Percentiles rank a stretch among this genome's conserved stretches.
Conservation (phyloP, 2,113 vertebrate species). For the Scartelaos histophorus region DNA sequence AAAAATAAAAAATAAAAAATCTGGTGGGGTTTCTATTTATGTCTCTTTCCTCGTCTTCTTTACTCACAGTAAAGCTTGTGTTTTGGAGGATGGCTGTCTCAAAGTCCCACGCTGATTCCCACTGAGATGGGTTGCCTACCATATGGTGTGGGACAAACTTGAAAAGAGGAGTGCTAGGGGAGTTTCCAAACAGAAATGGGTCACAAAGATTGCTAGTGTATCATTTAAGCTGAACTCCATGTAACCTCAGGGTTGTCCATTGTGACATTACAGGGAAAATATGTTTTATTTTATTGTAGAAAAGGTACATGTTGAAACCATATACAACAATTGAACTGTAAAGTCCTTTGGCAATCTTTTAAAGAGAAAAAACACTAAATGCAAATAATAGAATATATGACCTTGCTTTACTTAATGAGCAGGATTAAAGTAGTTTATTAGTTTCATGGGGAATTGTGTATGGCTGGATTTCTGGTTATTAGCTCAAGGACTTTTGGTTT, state of each 20-base stretch:
- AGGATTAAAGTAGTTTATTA: conserved; percentile 20
- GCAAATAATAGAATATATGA: background rate
- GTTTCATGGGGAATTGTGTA: conserved; percentile 10
- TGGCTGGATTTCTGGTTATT: conserved; percentile 12
- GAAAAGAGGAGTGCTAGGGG: conserved; percentile 45
- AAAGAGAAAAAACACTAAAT: background rate
- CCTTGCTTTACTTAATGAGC: background rate
- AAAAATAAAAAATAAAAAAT: no score
- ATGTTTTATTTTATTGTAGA: background rate
- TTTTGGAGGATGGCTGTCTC: conserved; percentile 39
- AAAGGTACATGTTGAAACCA: background rate
- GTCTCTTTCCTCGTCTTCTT: conserved; percentile 16
- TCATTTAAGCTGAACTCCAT: conserved; percentile 17
- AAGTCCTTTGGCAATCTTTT: background rate
- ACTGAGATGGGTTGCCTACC: conserved; percentile 51
- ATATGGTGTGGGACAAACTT: conserved; percentile 43
- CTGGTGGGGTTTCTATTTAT: background rate
- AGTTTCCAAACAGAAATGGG: conserved; percentile 54
- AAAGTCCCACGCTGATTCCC: conserved; percentile 44
- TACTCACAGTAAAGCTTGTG: conserved; percentile 21
- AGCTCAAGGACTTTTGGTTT: conserved; percentile 10
- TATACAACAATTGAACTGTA: background rate
- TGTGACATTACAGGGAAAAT: background rate
- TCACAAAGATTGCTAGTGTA: conserved; percentile 37
- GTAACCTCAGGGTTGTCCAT: background rate